Percentiles rank a stretch among this genome's conserved stretches.
Conservation (phyloP, 2,797 vertebrate genomes). For the Falco rusticolus region DNA sequence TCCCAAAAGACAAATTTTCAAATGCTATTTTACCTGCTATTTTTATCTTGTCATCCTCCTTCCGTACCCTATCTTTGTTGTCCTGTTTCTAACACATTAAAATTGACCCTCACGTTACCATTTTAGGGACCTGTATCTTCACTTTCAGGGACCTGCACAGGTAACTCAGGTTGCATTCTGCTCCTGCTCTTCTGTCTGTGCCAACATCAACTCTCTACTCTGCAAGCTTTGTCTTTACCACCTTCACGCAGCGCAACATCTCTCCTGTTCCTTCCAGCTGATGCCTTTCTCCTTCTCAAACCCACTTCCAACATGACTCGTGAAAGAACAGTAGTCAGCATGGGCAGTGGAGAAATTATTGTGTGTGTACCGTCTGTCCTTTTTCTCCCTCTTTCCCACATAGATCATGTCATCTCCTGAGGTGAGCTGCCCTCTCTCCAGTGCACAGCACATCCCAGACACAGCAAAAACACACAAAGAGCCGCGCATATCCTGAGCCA, state of each 20-base stretch:
- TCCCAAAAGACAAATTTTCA: neutral
- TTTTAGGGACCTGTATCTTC: neutral
- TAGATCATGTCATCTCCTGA: neutral
- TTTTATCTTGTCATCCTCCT: neutral
- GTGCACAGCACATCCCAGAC: neutral
- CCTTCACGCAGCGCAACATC: neutral
- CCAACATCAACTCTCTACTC: neutral
- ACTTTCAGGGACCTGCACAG: neutral
- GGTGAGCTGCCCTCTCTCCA: neutral
- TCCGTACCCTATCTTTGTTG: neutral
- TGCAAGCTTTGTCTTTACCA: neutral
- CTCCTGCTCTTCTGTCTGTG: neutral
- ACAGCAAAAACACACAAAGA: neutral
- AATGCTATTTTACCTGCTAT: neutral
- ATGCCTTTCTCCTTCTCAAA: neutral
- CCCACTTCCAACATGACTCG: neutral
- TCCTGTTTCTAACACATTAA: neutral
- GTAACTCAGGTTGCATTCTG: neutral
- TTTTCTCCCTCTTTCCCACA: neutral
- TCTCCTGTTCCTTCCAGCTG: neutral
- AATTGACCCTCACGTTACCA: neutral
- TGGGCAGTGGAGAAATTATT: neutral
- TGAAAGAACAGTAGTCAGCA: neutral
- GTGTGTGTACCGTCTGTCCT: neutral
- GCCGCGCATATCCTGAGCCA: rapidly evolving